Evolutionary conservation across 2,797 vertebrate species (phyloP), one percentile per base, ranked within the genome.

Genomic region (Falco naumanni): DNA sequence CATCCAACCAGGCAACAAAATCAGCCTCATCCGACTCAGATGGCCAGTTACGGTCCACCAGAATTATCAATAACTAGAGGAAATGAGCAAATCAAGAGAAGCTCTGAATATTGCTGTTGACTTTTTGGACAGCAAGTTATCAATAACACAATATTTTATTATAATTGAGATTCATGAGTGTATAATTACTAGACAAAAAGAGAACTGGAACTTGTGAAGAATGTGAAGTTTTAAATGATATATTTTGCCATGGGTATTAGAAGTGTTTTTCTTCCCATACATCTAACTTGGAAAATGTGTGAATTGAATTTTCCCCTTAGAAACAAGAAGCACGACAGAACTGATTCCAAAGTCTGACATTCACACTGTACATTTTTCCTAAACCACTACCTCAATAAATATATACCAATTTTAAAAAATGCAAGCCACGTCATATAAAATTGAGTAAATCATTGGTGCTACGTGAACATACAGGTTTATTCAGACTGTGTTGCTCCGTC

Each of bases 1-100:
- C 64, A 87, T 76, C 68, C 57, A 94, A 64, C 45, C 1, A 6
- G 63, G 41, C 75, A 93, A 84, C 7, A 71, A 91, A 90, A 90
- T 89, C 81, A 83, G 77, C 39, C 68, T 79, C 61, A 39, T 78
- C 41, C 1, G 37, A 57, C 43, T 83, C 81, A 93, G 68, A n/a
- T 61, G 76, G 61, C 57, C 90, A 69, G 50, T 86, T 82, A 64
- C 1, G 9, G 84, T 48, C 53, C 56, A 47, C 34, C 47, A 69
- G 29, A 19, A 28, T 74, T 82, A 76, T 45, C 56, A 89, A 53
- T 63, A 76, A 77, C 19, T 43, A 54, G 8, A 6, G 45, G 18
- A 93, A 89, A 93, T 29, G n/a, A 84, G 54, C 28, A 93, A 71
- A 90, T 80, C 74, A 75, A 85, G 69, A 93, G 54, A 89, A 77